These are phyloP conservation scores for Meles meles DNA, from an alignment of 2,113 vertebrate species.

Conservation along the genomic window DNA sequence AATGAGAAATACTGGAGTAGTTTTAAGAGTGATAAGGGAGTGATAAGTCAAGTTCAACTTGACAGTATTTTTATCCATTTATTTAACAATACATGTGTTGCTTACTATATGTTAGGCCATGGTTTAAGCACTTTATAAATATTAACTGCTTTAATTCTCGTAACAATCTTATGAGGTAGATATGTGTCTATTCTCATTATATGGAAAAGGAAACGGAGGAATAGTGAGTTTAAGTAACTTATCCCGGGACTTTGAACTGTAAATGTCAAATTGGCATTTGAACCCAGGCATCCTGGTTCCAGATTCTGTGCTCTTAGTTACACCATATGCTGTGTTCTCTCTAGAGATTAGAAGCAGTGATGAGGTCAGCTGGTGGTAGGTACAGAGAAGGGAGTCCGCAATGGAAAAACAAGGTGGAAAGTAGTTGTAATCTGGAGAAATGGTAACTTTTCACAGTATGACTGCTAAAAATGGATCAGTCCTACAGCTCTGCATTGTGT, in stretches of 20 bases:
- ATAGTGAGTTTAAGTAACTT: not conserved
- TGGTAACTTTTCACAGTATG: conserved; percentile 13
- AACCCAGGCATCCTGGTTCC: not conserved
- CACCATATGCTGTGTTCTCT: not conserved
- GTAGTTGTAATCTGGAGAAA: not conserved
- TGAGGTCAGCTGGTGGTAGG: not conserved
- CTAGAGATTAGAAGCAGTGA: not conserved
- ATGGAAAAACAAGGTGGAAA: not conserved
- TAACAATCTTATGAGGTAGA: not conserved
- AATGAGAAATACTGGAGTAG: not conserved
- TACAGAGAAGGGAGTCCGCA: not conserved
- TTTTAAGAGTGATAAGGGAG: not conserved
- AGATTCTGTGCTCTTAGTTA: not conserved
- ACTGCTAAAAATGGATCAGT: conserved; percentile 3
- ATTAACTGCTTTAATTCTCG: not conserved
- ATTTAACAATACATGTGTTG: not conserved
- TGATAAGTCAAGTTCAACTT: not conserved
- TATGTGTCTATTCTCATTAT: not conserved
- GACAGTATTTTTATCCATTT: not conserved
- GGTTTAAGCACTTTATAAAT: not conserved
- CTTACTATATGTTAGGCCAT: not conserved
- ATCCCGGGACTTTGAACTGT: not conserved
- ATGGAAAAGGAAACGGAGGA: not conserved
- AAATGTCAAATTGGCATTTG: not conserved
- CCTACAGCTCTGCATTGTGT: not conserved